Conservation (phyloP, 2,888 invertebrate genomes). For the Apamea sordens region DNA sequence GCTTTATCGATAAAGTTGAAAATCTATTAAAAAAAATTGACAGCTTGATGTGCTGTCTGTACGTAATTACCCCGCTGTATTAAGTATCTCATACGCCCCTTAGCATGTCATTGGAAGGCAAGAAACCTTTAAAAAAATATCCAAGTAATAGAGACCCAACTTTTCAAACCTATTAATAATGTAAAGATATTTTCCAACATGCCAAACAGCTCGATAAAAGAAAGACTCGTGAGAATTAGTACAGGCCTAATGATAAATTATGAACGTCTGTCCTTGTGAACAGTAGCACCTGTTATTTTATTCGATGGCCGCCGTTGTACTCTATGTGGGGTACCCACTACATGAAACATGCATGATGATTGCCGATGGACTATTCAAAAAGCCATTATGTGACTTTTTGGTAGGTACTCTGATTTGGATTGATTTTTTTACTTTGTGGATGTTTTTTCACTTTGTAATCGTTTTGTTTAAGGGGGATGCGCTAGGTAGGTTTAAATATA, state of each 20-base stretch:
- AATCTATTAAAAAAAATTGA: too few species aligned
- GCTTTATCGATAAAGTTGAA: too few species aligned
- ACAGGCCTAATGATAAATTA: conserved; percentile 40
- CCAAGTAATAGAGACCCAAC: not conserved
- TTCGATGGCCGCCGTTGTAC: conserved; percentile 4
- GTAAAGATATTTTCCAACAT: conserved; percentile 38
- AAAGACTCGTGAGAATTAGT: conserved; percentile 45
- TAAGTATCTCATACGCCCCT: not conserved
- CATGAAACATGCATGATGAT: conserved; percentile 42
- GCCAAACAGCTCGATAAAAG: conserved; percentile 43
- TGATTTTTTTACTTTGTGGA: conserved; percentile 5
- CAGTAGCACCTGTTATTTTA: conserved; percentile 40
- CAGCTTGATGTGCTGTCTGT: too few species aligned
- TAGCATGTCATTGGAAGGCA: not conserved
- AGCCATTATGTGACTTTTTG: conserved; percentile 15
- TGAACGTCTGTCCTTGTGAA: conserved; percentile 53
- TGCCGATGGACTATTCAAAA: conserved; percentile 25
- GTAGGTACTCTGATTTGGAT: not conserved
- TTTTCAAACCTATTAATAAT: conserved; percentile 34
- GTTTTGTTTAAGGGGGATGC: too few species aligned
- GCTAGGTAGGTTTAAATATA: too few species aligned
- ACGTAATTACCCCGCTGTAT: too few species aligned
- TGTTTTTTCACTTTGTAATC: too few species aligned
- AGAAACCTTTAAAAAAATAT: not conserved
- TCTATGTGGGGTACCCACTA: not conserved